These are phyloP conservation scores for Varanus salvator DNA, from an alignment of 2,113 vertebrate genomes.

Conservation along the genomic window DNA sequence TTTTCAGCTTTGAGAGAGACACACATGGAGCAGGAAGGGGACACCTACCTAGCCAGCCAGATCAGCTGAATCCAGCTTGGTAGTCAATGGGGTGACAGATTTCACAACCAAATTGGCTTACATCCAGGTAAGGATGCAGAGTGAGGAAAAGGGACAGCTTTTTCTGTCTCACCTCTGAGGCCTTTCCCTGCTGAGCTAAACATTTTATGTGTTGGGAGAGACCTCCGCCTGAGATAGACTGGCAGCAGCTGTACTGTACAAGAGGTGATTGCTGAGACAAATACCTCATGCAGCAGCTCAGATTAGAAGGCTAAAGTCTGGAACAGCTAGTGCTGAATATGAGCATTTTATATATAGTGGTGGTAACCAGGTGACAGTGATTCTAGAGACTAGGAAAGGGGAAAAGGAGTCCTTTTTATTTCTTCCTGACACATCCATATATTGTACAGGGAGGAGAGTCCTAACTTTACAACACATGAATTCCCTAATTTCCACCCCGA, in stretches of 20 bases:
- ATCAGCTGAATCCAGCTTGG: too few species aligned
- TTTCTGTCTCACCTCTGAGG: neutral
- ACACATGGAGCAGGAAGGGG: too few species aligned
- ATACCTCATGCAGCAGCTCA: too few species aligned
- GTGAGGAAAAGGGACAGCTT: neutral
- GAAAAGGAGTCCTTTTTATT: neutral
- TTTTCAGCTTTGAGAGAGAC: too few species aligned
- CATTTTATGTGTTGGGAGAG: neutral
- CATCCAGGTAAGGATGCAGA: neutral
- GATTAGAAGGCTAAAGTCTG: neutral
- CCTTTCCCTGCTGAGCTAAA: neutral
- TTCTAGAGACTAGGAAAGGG: neutral
- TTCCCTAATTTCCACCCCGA: neutral
- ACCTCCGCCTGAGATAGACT: neutral
- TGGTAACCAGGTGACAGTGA: neutral
- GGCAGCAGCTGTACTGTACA: too few species aligned
- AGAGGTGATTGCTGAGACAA: too few species aligned
- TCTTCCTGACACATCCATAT: neutral
- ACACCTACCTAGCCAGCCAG: too few species aligned
- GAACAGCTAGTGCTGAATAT: neutral
- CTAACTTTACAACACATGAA: neutral
- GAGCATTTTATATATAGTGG: neutral
- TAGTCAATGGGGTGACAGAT: too few species aligned
- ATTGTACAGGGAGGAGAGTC: neutral
- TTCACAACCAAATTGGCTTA: too few species aligned